A percentile compares a stretch with the other conserved stretches of the same genome.
phyloP scores from a whole-genome alignment of 2,888 invertebrate genomes.

The Thymelicus lineola region DNA sequence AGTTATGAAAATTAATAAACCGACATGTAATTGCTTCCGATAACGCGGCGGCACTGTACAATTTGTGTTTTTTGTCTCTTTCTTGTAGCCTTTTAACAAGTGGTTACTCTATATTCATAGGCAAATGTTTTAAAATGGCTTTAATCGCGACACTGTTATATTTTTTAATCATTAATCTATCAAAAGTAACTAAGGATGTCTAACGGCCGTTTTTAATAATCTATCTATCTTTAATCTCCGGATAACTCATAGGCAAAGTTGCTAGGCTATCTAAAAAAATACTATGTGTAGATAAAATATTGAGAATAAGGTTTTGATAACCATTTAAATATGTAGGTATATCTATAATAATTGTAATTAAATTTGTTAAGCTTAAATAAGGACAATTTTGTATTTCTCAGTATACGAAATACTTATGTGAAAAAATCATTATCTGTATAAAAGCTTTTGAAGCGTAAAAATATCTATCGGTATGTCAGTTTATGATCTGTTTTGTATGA shows the following conservation, averaged over 20 bases:
- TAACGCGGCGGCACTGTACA: conserved; percentile 66
- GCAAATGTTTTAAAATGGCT: conserved; percentile 26
- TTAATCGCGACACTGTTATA: background rate
- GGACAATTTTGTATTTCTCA: too few species aligned
- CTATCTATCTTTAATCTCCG: too few species aligned
- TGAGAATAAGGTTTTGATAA: too few species aligned
- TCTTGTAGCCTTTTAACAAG: conserved; percentile 51
- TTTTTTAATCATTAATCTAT: background rate
- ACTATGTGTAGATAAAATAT: too few species aligned
- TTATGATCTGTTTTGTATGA: background rate
- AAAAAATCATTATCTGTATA: background rate
- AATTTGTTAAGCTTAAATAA: too few species aligned
- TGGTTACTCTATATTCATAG: conserved; percentile 33
- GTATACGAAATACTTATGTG: background rate
- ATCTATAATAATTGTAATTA: too few species aligned
- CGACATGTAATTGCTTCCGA: conserved; percentile 83
- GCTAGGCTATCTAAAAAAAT: too few species aligned
- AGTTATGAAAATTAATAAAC: conserved; percentile 85
- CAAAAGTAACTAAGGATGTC: background rate
- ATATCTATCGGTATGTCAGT: conserved; percentile 13
- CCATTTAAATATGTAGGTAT: too few species aligned
- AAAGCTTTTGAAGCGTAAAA: conserved; percentile 8
- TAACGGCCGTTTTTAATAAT: too few species aligned
- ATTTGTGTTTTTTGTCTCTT: conserved; percentile 48
- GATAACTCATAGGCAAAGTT: too few species aligned